These are phyloP conservation scores for Tholera decimalis DNA, from an alignment of 2,888 invertebrate species.

Conservation along the genomic window DNA sequence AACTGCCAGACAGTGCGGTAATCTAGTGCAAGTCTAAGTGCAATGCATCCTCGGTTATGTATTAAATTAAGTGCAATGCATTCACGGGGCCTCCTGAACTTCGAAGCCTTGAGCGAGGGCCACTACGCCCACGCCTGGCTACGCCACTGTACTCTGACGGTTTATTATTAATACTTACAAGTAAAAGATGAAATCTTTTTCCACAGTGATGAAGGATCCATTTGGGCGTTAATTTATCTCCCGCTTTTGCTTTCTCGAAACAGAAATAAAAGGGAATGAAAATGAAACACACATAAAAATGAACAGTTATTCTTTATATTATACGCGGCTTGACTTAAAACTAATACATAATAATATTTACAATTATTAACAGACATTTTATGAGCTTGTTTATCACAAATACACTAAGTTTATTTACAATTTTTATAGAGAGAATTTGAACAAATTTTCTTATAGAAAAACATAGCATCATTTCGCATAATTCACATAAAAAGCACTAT, in stretches of 20 bases:
- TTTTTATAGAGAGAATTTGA: slow-evolving; percentile 29
- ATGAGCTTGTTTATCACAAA: slow-evolving; percentile 72
- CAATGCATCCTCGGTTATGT: too few relatives aligned
- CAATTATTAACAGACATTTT: slow-evolving; percentile 76
- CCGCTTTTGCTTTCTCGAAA: slow-evolving; percentile 18
- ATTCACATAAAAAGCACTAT: slow-evolving; percentile 45
- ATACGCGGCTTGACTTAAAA: slow-evolving; percentile 75
- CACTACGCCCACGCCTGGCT: too few relatives aligned
- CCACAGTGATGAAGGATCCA: slow-evolving; percentile 7
- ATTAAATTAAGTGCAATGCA: too few relatives aligned
- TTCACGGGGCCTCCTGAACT: too few relatives aligned
- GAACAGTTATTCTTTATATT: slow-evolving; percentile 84
- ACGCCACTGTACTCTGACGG: too few relatives aligned
- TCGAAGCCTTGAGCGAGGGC: too few relatives aligned
- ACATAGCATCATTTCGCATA: slow-evolving; percentile 1
- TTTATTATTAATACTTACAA: slow-evolving; percentile 4
- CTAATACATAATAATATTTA: slow-evolving; percentile 78
- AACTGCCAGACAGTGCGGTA: too few relatives aligned
- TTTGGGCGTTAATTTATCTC: slow-evolving; percentile 19
- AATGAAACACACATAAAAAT: slow-evolving; percentile 79
- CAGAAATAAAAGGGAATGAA: slow-evolving; percentile 67
- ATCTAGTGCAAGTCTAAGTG: too few relatives aligned
- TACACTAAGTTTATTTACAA: slow-evolving; percentile 68
- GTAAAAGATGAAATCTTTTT: slow-evolving; percentile 5
- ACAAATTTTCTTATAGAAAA: slow-evolving; percentile 12